phyloP scores from a whole-genome alignment of 2,888 invertebrate species.

The Lycophotia porphyrea region DNA sequence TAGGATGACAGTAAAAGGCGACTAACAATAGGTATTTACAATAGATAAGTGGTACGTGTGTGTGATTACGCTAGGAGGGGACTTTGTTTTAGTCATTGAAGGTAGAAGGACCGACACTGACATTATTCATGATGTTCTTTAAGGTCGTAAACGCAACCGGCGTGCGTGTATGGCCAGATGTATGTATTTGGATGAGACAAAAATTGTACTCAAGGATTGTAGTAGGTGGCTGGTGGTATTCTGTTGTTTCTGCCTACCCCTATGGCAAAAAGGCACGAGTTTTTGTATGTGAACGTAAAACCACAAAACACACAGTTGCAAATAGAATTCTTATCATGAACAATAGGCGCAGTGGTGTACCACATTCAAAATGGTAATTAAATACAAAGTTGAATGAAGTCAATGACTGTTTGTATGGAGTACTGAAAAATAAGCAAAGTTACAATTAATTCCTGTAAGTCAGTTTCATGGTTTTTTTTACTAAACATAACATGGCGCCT shows the following conservation, averaged over 20 bases:
- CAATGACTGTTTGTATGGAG: not conserved
- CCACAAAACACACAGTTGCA: slow-evolving; percentile 25
- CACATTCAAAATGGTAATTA: not conserved
- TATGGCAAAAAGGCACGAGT: not conserved
- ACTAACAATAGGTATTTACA: too few species aligned
- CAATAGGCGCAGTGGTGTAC: not conserved
- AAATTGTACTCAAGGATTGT: not conserved
- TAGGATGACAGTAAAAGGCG: too few species aligned
- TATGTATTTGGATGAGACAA: too few species aligned
- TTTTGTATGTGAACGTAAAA: slow-evolving; percentile 1
- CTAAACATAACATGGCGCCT: too few species aligned
- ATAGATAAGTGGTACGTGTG: too few species aligned
- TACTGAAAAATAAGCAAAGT: not conserved
- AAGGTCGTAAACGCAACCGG: too few species aligned
- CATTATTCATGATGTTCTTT: too few species aligned
- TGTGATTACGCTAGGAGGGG: too few species aligned
- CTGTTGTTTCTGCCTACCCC: not conserved
- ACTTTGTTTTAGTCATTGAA: too few species aligned
- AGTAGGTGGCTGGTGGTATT: not conserved
- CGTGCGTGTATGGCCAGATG: too few species aligned
- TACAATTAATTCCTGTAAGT: not conserved
- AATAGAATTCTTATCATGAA: slow-evolving; percentile 26
- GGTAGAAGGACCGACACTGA: too few species aligned
- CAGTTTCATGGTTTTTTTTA: not conserved
- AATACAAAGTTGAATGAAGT: slow-evolving; percentile 4